A percentile compares a stretch with the other conserved stretches of the same genome.
phyloP scores from a whole-genome alignment of 1,140 invertebrate genomes.

The Drosophila arizonae region DNA sequence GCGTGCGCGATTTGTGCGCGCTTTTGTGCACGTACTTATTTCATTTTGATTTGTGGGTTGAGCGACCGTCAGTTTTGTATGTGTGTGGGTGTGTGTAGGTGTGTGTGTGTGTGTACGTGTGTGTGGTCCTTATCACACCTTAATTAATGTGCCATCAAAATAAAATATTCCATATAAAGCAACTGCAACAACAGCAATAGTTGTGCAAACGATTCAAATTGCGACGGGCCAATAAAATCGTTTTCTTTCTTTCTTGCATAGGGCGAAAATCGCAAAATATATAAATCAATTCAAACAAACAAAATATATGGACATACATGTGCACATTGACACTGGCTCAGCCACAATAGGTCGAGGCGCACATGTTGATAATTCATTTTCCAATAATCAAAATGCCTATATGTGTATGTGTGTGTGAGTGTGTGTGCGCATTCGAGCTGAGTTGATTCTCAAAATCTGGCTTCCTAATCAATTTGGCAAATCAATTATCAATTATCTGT shows the following conservation, averaged over 20 bases:
- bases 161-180: constrained; percentile 21
- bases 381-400: constrained; percentile 7
- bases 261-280: constrained; percentile 14
- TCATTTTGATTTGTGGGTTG: neutral
- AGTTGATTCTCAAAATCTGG: constrained; percentile 17
- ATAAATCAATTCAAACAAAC: constrained; percentile 7
- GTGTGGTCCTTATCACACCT: constrained; percentile 68
- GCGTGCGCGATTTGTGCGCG: constrained; percentile 23
- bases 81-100: no score
- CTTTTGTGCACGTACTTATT: constrained; percentile 64
- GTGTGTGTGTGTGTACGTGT: neutral
- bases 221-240: constrained; percentile 22
- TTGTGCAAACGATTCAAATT: constrained; percentile 11
- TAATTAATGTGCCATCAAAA: constrained; percentile 57
- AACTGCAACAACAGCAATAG: neutral
- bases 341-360: constrained; percentile 30
- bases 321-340: neutral
- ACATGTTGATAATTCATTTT: constrained; percentile 33
- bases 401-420: no score
- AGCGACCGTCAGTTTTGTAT: neutral
- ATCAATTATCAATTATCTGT: constrained; percentile 35
- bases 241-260: constrained; percentile 37
- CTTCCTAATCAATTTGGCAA: constrained; percentile 25
- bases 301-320: neutral
- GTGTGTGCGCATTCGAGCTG: neutral